These are phyloP conservation scores for Sphecodes monilicornis DNA, from an alignment of 2,888 invertebrate species.

Conservation along the genomic window DNA sequence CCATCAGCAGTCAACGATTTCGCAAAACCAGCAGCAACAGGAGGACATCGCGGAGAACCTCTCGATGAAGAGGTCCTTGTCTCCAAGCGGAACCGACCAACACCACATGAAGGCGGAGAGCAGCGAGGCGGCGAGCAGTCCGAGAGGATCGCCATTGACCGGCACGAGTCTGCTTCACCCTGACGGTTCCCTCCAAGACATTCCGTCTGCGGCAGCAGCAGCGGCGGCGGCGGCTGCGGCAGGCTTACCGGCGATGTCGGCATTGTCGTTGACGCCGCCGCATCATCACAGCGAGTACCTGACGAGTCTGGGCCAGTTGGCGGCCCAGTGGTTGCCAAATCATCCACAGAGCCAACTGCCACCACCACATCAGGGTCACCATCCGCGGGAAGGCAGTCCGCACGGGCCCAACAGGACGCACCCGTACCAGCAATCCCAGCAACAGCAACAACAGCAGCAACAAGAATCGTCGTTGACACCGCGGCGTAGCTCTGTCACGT, in stretches of 20 bases:
- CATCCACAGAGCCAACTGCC: slow-evolving; percentile 75
- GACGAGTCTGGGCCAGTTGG: slow-evolving; percentile 81
- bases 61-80: slow-evolving; percentile 80
- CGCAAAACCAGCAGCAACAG: slow-evolving; percentile 68
- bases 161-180: slow-evolving; percentile 76
- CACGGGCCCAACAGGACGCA: slow-evolving; percentile 71
- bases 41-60: slow-evolving; percentile 82
- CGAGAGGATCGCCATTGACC: slow-evolving; percentile 79
- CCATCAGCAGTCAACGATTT: slow-evolving; percentile 54
- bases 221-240: slow-evolving; percentile 88
- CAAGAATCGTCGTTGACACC: slow-evolving; percentile 72
- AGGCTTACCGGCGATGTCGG: slow-evolving; percentile 85
- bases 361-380: slow-evolving; percentile 73
- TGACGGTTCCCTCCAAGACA: slow-evolving; percentile 81
- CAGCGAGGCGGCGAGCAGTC: slow-evolving; percentile 81
- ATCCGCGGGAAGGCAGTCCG: slow-evolving; percentile 79
- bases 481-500: slow-evolving; percentile 70
- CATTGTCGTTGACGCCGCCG: slow-evolving; percentile 92
- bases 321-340: slow-evolving; percentile 81
- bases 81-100: slow-evolving; percentile 63
- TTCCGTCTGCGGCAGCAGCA: slow-evolving; percentile 78
- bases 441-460: slow-evolving; percentile 72
- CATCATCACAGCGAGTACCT: slow-evolving; percentile 86
- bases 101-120: slow-evolving; percentile 77
- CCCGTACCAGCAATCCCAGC: slow-evolving; percentile 71